These are phyloP conservation scores for Tortrix viridana DNA, from an alignment of 2,888 invertebrate species.

Conservation along the genomic window DNA sequence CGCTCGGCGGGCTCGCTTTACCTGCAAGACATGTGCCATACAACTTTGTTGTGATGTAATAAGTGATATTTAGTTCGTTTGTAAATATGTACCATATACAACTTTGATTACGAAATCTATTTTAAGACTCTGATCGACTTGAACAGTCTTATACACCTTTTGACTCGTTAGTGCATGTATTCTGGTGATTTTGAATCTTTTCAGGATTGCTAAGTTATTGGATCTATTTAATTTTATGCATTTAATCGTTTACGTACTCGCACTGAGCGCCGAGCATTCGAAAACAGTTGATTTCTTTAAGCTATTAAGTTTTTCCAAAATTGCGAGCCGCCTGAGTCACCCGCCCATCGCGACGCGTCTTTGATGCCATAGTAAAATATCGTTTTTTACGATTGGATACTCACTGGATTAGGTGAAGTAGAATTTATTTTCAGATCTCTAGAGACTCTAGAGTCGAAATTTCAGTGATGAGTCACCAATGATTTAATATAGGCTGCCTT, in stretches of 20 bases:
- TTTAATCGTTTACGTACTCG: conserved; percentile 46
- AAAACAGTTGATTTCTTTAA: conserved; percentile 45
- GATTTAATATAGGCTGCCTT: conserved; percentile 76
- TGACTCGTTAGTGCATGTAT: conserved; percentile 54
- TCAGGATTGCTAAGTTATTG: conserved; percentile 37
- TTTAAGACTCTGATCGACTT: conserved; percentile 67
- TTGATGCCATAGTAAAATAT: conserved; percentile 67
- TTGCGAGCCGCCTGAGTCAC: conserved; percentile 22
- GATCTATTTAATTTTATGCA: conserved; percentile 43
- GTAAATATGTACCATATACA: conserved; percentile 84
- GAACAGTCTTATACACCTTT: conserved; percentile 56
- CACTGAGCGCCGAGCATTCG: conserved; percentile 49
- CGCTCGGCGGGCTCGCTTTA: conserved; percentile 50
- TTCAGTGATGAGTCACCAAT: conserved; percentile 82
- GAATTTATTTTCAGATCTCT: conserved; percentile 54
- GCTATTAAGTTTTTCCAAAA: conserved; percentile 51
- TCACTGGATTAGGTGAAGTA: conserved; percentile 77
- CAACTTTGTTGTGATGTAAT: conserved; percentile 82
- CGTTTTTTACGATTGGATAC: conserved; percentile 44
- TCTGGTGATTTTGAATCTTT: conserved; percentile 40
- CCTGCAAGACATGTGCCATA: conserved; percentile 82
- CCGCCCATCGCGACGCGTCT: conserved; percentile 68
- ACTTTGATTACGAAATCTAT: conserved; percentile 68
- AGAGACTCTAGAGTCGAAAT: conserved; percentile 69
- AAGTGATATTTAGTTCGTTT: conserved; percentile 83